Evolutionary conservation across 64 coral and sea anemone species (phyloP).

Genomic region (Actinia tenebrosa): DNA sequence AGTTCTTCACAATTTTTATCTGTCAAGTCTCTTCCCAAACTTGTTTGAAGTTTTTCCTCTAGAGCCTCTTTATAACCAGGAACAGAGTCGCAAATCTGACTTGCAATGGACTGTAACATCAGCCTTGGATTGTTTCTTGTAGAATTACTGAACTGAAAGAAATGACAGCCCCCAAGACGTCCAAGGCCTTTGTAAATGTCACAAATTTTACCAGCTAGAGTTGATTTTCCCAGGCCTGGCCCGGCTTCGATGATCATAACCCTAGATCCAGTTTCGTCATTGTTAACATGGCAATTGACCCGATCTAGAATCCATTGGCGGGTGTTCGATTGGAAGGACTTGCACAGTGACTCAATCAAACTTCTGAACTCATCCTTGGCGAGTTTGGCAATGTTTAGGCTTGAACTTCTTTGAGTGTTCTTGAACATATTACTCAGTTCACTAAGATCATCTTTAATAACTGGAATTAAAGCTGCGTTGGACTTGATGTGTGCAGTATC

Average conservation of each 20-base stretch:
- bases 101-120: slow-evolving; percentile 60
- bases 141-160: slow-evolving; percentile 54
- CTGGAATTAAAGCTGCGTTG: too few species aligned
- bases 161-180: slow-evolving; percentile 51
- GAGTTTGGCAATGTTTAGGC: too few species aligned
- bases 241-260: slow-evolving; percentile 36
- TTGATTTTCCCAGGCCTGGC: slow-evolving; percentile 61
- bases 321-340: neutral
- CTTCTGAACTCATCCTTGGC: too few species aligned
- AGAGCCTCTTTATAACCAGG: slow-evolving; percentile 27
- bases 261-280: neutral
- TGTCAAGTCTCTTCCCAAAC: slow-evolving; percentile 5
- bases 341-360: neutral
- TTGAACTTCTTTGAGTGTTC: too few species aligned
- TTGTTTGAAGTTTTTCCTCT: slow-evolving; percentile 25
- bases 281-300: neutral
- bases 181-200: slow-evolving; percentile 16
- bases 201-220: slow-evolving; percentile 43
- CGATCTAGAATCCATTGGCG: neutral
- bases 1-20: slow-evolving; percentile 42
- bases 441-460: too few species aligned
- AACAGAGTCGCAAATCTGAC: slow-evolving; percentile 27
- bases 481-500: too few species aligned
- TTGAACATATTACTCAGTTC: too few species aligned
- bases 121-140: slow-evolving; percentile 32